A percentile compares a stretch with the other conserved stretches of the same genome.
Conservation (phyloP, 2,113 vertebrate species). For the Varanus komodoensis region DNA sequence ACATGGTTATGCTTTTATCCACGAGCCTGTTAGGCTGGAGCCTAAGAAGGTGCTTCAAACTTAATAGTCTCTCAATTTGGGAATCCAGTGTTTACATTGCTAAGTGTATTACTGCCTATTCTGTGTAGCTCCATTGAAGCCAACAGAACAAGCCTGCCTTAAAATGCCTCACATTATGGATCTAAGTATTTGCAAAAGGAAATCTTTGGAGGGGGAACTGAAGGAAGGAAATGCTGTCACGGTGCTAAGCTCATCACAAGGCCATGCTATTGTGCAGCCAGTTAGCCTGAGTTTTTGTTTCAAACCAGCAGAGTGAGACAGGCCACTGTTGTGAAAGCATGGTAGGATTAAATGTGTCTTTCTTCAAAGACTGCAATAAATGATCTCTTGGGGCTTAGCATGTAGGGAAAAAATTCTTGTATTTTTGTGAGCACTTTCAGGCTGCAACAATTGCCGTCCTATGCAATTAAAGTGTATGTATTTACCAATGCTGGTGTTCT, state of each 20-base stretch:
- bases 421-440: neutral
- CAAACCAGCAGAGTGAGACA: neutral
- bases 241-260: neutral
- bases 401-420: neutral
- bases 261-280: too few relatives aligned
- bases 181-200: neutral
- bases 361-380: rapidly evolving
- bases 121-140: slow-evolving; percentile 7
- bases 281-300: neutral
- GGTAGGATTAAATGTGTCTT: neutral
- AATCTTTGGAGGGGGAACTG: neutral
- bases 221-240: neutral
- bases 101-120: neutral
- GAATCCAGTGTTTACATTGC: slow-evolving; percentile 10
- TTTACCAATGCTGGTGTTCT: slow-evolving; percentile 8
- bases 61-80: slow-evolving; percentile 1
- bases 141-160: neutral
- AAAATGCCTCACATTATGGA: neutral
- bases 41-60: slow-evolving; percentile 3
- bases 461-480: slow-evolving; percentile 47
- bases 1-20: neutral
- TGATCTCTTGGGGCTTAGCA: rapidly evolving
- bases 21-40: neutral
- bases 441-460: slow-evolving; percentile 45
- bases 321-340: neutral